Percentiles rank a stretch among this genome's conserved stretches.
Conservation (phyloP, 2,797 vertebrate species). For the Coregonus sp. region DNA sequence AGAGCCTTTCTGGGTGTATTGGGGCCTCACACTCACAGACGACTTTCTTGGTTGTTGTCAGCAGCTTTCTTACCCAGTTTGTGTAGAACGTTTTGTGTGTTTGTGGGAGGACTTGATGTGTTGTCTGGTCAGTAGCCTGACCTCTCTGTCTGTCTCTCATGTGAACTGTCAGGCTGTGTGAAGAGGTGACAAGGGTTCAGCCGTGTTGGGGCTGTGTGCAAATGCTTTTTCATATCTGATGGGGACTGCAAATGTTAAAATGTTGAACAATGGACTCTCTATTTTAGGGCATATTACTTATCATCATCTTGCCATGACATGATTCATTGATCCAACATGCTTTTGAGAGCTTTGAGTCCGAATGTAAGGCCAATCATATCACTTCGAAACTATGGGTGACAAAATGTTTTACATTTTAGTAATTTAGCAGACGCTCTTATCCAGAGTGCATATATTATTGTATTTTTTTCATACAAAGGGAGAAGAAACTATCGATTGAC, state of each 20-base stretch:
- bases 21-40: constrained; percentile 17
- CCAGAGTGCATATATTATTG: too few species aligned
- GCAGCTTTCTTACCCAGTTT: constrained; percentile 15
- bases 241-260: background rate
- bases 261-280: background rate
- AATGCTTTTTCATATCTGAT: background rate
- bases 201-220: background rate
- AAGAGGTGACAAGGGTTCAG: background rate
- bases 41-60: constrained; percentile 37
- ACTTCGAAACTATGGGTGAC: background rate
- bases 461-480: too few species aligned
- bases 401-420: too few species aligned
- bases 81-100: constrained; percentile 13
- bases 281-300: background rate
- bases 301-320: background rate
- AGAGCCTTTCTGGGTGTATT: constrained; percentile 24
- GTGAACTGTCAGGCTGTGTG: background rate
- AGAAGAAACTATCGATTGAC: background rate
- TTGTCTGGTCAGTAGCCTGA: background rate
- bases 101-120: background rate
- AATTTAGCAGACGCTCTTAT: too few species aligned
- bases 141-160: constrained; percentile 12
- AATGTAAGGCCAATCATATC: background rate
- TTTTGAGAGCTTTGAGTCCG: background rate
- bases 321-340: background rate